phyloP scores from a whole-genome alignment of 2,113 vertebrate genomes.

The Bagarius yarrelli region DNA sequence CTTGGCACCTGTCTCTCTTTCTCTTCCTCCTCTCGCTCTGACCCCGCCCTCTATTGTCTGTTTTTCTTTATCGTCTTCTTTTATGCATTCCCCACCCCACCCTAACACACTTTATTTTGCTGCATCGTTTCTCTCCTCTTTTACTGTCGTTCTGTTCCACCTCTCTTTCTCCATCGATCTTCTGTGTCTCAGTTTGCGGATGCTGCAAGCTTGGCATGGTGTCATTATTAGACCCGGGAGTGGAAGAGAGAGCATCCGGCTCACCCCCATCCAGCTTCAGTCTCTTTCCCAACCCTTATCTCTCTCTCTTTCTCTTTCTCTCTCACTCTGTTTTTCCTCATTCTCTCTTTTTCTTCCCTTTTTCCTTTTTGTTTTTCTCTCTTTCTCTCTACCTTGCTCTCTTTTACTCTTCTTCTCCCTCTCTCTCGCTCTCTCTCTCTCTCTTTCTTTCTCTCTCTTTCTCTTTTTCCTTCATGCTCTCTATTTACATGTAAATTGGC shows the following conservation, averaged over 20 bases:
- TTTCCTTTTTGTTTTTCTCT: background rate
- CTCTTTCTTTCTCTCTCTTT: background rate
- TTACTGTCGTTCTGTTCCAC: background rate
- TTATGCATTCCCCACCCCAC: background rate
- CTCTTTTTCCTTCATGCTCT: background rate
- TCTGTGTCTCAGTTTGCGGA: background rate
- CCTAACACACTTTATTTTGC: background rate
- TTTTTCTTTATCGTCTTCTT: too few relatives aligned
- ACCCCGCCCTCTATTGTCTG: background rate
- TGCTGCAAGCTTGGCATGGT: background rate
- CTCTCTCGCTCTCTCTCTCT: background rate
- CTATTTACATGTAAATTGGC: conserved; percentile 54
- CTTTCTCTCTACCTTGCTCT: background rate
- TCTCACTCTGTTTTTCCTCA: background rate
- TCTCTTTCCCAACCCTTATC: background rate
- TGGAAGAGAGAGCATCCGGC: background rate
- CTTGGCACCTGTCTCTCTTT: background rate
- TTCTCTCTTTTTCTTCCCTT: too few relatives aligned
- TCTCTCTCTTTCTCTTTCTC: background rate
- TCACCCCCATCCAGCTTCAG: background rate
- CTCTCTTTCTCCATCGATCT: conserved; percentile 3
- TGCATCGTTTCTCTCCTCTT: background rate
- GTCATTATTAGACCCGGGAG: conserved; percentile 7
- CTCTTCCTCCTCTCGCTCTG: background rate
- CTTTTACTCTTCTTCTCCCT: background rate